These are phyloP conservation scores for Eueides isabella DNA, from an alignment of 1,140 invertebrate genomes.

Conservation along the genomic window DNA sequence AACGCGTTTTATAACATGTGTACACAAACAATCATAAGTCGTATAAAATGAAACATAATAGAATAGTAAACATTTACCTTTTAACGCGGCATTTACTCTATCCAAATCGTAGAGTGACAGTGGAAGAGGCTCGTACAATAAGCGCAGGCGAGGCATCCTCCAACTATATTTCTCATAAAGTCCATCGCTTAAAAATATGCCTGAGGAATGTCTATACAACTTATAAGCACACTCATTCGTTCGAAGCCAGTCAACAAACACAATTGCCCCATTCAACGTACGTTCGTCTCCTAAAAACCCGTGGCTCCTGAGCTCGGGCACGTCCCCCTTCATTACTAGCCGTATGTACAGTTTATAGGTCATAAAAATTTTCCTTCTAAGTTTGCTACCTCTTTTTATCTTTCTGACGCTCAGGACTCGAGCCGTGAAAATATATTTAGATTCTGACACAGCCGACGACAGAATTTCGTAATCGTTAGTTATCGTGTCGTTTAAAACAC, in stretches of 20 bases:
- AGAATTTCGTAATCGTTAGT: slow-evolving; percentile 80
- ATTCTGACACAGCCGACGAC: slow-evolving; percentile 76
- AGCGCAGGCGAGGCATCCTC: slow-evolving; percentile 63
- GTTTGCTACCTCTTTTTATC: slow-evolving; percentile 69
- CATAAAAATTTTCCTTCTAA: slow-evolving; percentile 68
- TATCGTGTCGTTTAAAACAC: slow-evolving; percentile 78
- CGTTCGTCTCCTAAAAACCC: slow-evolving; percentile 67
- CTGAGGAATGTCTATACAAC: slow-evolving; percentile 76
- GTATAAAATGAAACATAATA: slow-evolving; percentile 63
- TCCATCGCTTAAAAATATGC: slow-evolving; percentile 77
- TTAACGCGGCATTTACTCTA: slow-evolving; percentile 77
- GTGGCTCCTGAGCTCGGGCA: slow-evolving; percentile 64
- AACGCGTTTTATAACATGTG: slow-evolving; percentile 55
- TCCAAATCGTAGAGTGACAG: slow-evolving; percentile 77
- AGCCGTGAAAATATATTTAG: slow-evolving; percentile 78
- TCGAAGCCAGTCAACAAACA: slow-evolving; percentile 73
- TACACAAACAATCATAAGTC: slow-evolving; percentile 46
- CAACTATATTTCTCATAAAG: slow-evolving; percentile 63
- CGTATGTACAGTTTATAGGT: slow-evolving; percentile 73
- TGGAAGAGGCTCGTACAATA: slow-evolving; percentile 75
- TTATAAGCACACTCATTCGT: slow-evolving; percentile 75
- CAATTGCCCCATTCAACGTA: slow-evolving; percentile 73
- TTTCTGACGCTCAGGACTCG: slow-evolving; percentile 75
- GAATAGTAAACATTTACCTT: slow-evolving; percentile 77
- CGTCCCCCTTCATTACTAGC: slow-evolving; percentile 72